Evolutionary conservation across 2,888 invertebrate genomes (phyloP), one percentile per base, ranked within the genome.

Genomic region (Stegophylla sp.): DNA sequence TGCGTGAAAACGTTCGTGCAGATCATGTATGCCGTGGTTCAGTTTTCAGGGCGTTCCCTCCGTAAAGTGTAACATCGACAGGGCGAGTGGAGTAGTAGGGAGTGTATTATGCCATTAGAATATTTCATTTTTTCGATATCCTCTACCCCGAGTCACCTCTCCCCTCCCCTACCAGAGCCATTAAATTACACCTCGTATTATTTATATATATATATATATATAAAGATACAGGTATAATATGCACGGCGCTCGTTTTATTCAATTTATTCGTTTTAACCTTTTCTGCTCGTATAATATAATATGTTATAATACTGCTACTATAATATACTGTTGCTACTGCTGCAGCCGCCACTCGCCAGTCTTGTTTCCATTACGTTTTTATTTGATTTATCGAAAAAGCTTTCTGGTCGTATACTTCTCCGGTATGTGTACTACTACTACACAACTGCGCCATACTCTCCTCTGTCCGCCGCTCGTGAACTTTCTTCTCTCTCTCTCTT

Each of bases 361-460:
- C 56, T 53, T 23, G 75, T 75, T 75, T 64, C 75, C 64, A 64
- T 75, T 51, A 51, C 34, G 34, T 75, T 75, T 63, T 64, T 75
- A 75, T 76, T 76, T 66, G 76, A 76, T 76, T 66, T 76, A 66
- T 76, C 76, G 66, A 66, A 67, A 76, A 66, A 76, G 76, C 76
- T 76, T 66, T 56, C 7, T n/a, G 76, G 53, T 56, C 41, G 51
- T 56, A 26, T 5, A 28, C 73, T 15, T 61, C 45, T 74, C 15
- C 45, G 43, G 10, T 45, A 23, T 66, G 10, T 45, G 9, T 23
- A 66, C n/a, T n/a, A 66, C 15, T 26, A 9, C 7, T 23, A 17
- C 13, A 66, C n/a, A 34, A 66, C 15, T 23, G 9, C 12, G 9
- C 23, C 20, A 45, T 41, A 41, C 56, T 53, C 53, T 56, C 20